These are phyloP conservation scores for Phalanger gymnotis DNA, from an alignment of 2,797 vertebrate genomes.

Conservation along the genomic window DNA sequence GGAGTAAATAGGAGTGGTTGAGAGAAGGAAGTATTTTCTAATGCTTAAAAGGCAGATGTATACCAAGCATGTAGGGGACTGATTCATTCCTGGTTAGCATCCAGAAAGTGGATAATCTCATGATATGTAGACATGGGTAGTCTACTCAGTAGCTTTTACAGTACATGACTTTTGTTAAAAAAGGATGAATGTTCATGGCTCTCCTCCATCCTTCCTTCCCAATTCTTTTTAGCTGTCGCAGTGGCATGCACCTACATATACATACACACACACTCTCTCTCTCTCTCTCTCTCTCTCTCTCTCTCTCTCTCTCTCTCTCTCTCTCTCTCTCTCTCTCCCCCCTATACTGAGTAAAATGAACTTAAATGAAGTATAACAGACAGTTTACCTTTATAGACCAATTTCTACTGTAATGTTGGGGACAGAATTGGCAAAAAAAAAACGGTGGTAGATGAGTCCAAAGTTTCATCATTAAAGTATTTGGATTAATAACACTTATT, in stretches of 20 bases:
- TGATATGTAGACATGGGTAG: conserved; percentile 49
- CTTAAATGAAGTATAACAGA: conserved; percentile 23
- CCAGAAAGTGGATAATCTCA: conserved; percentile 52
- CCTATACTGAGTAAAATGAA: conserved; percentile 23
- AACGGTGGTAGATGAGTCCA: not conserved
- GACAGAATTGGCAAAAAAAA: not conserved
- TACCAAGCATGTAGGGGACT: conserved; percentile 71
- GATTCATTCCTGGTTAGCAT: conserved; percentile 66
- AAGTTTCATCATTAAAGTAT: not conserved
- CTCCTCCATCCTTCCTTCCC: not conserved
- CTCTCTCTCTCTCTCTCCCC: too few species aligned
- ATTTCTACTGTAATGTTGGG: not conserved
- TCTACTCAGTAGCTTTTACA: conserved; percentile 7
- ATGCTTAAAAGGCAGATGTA: conserved; percentile 74
- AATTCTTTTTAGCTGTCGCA: not conserved
- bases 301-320: too few species aligned
- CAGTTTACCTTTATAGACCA: not conserved
- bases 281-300: too few species aligned
- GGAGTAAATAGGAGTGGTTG: conserved; percentile 83
- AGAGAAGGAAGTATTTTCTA: conserved; percentile 80
- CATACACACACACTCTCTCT: not conserved
- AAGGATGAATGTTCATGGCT: conserved; percentile 39
- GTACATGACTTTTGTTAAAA: conserved; percentile 49
- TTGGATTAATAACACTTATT: conserved; percentile 13
- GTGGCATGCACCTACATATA: too few species aligned